Evolutionary conservation across 2,797 vertebrate species (phyloP).

Genomic region (Gymnopithys bicolor): DNA sequence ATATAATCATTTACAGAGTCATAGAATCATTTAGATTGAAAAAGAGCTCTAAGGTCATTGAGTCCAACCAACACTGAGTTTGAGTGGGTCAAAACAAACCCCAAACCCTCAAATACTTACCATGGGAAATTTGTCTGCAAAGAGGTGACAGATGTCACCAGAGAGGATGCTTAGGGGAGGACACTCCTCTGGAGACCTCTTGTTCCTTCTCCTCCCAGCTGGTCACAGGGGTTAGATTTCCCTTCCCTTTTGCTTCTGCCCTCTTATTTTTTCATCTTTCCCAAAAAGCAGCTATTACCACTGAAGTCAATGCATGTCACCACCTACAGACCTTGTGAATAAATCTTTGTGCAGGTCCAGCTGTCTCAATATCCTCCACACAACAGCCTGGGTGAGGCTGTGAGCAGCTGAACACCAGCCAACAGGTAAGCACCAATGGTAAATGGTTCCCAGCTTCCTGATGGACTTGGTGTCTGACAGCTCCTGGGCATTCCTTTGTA

Average conservation of each 20-base stretch:
- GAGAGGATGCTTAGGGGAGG: not conserved
- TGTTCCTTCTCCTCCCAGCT: not conserved
- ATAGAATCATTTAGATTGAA: not conserved
- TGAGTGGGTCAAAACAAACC: rapidly evolving
- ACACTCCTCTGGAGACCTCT: not conserved
- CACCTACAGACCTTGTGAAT: not conserved
- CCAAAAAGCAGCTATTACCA: not conserved
- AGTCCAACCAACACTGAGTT: not conserved
- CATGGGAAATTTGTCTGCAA: not conserved
- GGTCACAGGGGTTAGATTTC: rapidly evolving
- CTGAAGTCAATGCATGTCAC: rapidly evolving
- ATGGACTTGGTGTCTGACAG: not conserved
- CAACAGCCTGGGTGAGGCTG: not conserved
- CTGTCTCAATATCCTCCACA: not conserved
- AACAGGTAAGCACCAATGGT: not conserved
- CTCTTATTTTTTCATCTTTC: not conserved
- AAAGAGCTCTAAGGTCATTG: not conserved
- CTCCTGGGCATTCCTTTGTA: not conserved
- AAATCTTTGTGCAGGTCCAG: not conserved
- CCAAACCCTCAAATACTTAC: not conserved
- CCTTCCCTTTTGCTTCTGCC: not conserved
- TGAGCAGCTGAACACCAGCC: not conserved
- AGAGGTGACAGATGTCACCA: not conserved
- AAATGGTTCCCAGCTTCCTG: not conserved
- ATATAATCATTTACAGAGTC: not conserved